These are phyloP conservation scores for Cephus spinipes DNA, from an alignment of 2,888 invertebrate species.

Conservation along the genomic window DNA sequence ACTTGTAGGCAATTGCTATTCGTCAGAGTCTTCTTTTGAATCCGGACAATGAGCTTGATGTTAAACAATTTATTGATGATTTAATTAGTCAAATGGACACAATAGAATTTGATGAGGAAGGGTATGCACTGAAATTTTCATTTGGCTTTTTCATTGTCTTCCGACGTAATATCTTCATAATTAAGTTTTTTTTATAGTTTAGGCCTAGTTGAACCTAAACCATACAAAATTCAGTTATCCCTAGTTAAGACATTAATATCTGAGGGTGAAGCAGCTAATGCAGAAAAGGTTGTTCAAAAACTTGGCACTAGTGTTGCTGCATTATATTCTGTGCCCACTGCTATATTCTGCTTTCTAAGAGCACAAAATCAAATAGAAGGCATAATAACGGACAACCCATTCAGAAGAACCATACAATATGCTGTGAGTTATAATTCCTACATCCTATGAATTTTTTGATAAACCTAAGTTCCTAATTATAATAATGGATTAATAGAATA, in stretches of 20 bases:
- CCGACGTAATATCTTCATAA: too few species aligned
- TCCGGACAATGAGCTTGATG: conserved; percentile 67
- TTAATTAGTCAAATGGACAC: conserved; percentile 70
- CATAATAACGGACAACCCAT: conserved; percentile 70
- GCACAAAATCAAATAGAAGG: conserved; percentile 68
- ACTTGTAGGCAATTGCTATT: conserved; percentile 69
- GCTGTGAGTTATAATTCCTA: conserved; percentile 62
- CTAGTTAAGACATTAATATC: conserved; percentile 68
- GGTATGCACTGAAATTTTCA: conserved; percentile 47
- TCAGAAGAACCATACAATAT: conserved; percentile 76
- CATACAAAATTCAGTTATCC: conserved; percentile 71
- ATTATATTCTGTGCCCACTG: conserved; percentile 78
- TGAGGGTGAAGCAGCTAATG: conserved; percentile 63
- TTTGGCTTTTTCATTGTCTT: neutral
- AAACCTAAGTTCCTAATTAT: neutral
- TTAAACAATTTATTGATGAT: conserved; percentile 67
- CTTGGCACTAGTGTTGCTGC: conserved; percentile 74
- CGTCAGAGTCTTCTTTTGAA: conserved; percentile 68
- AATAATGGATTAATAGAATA: neutral
- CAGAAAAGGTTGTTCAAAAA: conserved; percentile 68
- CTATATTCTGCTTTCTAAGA: conserved; percentile 76
- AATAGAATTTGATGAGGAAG: conserved; percentile 67
- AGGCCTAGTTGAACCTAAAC: conserved; percentile 62
- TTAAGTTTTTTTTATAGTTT: conserved; percentile 41
- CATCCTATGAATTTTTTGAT: neutral